Evolutionary conservation across 2,113 vertebrate species (phyloP).

Genomic region (Romanogobio albipinnatus): DNA sequence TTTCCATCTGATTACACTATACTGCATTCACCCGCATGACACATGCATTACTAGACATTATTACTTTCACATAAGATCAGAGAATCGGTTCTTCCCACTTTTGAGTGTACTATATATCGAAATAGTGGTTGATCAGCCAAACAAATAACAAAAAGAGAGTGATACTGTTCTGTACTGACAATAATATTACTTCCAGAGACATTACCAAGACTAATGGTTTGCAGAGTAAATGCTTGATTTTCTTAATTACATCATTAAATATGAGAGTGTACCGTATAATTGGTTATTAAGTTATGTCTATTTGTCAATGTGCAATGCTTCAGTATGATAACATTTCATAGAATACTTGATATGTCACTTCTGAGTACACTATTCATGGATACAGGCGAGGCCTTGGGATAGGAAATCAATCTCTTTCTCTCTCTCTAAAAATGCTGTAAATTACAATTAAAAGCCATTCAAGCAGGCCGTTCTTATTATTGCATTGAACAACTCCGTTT

Average conservation of each 20-base stretch:
- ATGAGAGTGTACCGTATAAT: constrained; percentile 67
- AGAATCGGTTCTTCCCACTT: constrained; percentile 28
- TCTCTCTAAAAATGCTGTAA: constrained; percentile 13
- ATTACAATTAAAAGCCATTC: constrained; percentile 40
- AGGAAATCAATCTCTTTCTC: constrained; percentile 28
- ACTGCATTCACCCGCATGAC: constrained; percentile 72
- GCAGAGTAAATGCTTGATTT: constrained; percentile 48
- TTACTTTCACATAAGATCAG: constrained; percentile 66
- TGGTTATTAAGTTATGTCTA: constrained; percentile 71
- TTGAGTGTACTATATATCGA: constrained; percentile 69
- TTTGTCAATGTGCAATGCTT: constrained; percentile 68
- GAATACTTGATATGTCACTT: constrained; percentile 65
- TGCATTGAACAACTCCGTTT: constrained; percentile 52
- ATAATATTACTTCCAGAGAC: constrained; percentile 54
- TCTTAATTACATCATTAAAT: constrained; percentile 57
- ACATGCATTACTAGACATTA: constrained; percentile 74
- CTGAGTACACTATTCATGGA: constrained; percentile 48
- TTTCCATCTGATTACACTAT: constrained; percentile 69
- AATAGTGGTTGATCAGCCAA: constrained; percentile 70
- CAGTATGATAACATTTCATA: constrained; percentile 66
- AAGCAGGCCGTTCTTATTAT: constrained; percentile 52
- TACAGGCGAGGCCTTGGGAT: constrained; percentile 42
- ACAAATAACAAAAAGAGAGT: constrained; percentile 43
- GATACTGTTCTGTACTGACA: constrained; percentile 55
- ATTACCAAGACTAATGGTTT: constrained; percentile 54